Evolutionary conservation across 2,888 invertebrate genomes (phyloP).

Genomic region (Megalurothrips usitatus): DNA sequence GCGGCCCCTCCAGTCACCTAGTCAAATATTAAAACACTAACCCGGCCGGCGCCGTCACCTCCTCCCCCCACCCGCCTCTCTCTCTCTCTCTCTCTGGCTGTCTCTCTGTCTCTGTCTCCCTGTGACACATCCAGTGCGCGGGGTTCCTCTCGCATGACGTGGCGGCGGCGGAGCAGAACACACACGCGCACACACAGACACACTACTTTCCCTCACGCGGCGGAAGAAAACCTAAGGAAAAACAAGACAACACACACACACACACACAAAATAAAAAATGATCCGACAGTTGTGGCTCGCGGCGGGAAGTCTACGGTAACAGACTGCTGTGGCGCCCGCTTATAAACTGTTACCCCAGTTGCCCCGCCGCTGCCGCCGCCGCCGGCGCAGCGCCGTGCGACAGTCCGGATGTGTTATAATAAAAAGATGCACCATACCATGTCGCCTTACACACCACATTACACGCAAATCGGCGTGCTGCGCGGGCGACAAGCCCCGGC

Average conservation of each 20-base stretch:
- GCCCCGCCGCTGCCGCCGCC: background rate
- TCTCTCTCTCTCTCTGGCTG: too few species aligned
- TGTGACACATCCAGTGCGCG: too few species aligned
- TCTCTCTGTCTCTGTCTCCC: too few species aligned
- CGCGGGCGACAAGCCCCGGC: background rate
- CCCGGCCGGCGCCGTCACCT: too few species aligned
- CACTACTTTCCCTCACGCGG: too few species aligned
- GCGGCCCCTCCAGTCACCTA: too few species aligned
- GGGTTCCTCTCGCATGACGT: too few species aligned
- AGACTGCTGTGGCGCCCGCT: background rate
- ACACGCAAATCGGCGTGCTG: slow-evolving; percentile 5
- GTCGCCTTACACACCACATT: slow-evolving; percentile 26
- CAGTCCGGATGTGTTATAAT: slow-evolving; percentile 7
- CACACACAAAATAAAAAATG: slow-evolving; percentile 7
- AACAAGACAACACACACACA: too few species aligned
- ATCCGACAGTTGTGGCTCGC: background rate
- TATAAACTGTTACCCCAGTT: slow-evolving; percentile 12
- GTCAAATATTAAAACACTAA: too few species aligned
- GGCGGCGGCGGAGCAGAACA: background rate
- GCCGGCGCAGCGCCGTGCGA: background rate
- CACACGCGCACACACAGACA: too few species aligned
- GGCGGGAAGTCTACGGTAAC: background rate
- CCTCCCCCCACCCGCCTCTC: too few species aligned
- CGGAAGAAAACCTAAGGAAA: too few species aligned
- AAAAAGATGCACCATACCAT: slow-evolving; percentile 16